These are phyloP conservation scores for Formicarius rufipectus DNA, from an alignment of 2,113 vertebrate species.

Conservation along the genomic window DNA sequence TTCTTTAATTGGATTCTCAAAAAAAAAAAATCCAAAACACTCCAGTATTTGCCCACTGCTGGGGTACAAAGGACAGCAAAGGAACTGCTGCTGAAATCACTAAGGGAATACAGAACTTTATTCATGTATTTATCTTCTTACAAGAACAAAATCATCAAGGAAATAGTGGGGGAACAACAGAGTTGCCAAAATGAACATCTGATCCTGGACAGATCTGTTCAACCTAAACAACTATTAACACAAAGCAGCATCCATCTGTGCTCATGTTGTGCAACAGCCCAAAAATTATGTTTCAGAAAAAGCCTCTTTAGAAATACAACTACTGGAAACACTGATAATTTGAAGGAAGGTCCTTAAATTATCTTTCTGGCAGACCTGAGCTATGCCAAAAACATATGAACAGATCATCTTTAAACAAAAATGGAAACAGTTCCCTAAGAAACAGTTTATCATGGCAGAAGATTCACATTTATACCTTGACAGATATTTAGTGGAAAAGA, in stretches of 20 bases:
- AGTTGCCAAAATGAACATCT: conserved; percentile 29
- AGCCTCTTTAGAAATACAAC: not conserved
- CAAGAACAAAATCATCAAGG: not conserved
- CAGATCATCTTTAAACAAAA: not conserved
- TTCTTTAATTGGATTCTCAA: not conserved
- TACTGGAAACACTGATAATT: not conserved
- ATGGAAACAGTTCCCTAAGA: not conserved
- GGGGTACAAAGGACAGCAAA: not conserved
- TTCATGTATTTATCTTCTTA: not conserved
- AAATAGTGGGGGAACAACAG: not conserved
- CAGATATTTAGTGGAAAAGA: not conserved
- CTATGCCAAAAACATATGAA: not conserved
- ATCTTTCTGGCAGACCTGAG: not conserved
- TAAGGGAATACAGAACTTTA: not conserved
- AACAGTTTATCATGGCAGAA: not conserved
- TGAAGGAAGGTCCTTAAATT: not conserved
- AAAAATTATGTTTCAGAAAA: not conserved
- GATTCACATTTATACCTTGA: conserved; percentile 1
- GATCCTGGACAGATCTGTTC: conserved; percentile 25
- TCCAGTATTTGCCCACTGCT: not conserved
- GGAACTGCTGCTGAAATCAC: not conserved
- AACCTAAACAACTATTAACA: conserved; percentile 37
- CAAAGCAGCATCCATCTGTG: conserved; percentile 35
- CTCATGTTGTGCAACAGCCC: not conserved
- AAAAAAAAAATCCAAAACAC: not conserved